These are phyloP conservation scores for Latrodectus hesperus DNA, from an alignment of 2,888 invertebrate species.

Conservation along the genomic window DNA sequence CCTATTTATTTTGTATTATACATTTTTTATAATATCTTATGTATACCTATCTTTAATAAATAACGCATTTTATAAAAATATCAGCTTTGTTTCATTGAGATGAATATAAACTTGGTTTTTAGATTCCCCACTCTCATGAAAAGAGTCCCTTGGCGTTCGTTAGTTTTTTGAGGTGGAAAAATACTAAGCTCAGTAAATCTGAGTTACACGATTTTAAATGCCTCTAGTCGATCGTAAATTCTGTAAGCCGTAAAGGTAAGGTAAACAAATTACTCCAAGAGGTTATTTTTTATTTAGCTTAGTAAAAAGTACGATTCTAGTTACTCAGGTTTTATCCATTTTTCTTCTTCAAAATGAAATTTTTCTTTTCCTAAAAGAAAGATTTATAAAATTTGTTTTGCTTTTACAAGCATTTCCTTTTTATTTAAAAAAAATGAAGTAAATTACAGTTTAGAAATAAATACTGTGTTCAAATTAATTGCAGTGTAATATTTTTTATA, in stretches of 20 bases:
- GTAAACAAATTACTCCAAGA: slow-evolving; percentile 40
- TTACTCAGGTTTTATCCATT: neutral
- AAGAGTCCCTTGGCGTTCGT: slow-evolving; percentile 23
- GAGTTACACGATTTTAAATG: slow-evolving; percentile 43
- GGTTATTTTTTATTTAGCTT: neutral
- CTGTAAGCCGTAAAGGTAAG: slow-evolving; percentile 12
- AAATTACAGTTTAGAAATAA: no score
- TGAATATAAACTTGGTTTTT: slow-evolving; percentile 27
- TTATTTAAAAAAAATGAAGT: no score
- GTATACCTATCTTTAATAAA: no score
- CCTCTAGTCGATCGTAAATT: slow-evolving; percentile 33
- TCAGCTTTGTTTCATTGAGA: slow-evolving; percentile 2
- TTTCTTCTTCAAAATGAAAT: neutral
- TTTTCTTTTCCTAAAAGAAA: neutral
- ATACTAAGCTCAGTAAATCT: slow-evolving; percentile 24
- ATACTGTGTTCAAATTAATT: no score
- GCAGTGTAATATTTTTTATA: no score
- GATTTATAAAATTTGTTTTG: no score
- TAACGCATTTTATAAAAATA: no score
- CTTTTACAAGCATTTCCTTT: no score
- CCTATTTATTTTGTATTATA: no score
- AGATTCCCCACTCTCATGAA: slow-evolving; percentile 4
- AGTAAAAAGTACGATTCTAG: slow-evolving; percentile 2
- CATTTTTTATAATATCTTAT: no score
- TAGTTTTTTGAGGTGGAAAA: slow-evolving; percentile 14